Base-by-base conservation (phyloP, 2,797 vertebrate genomes). In the Basileuterus tristriatus region DNA sequence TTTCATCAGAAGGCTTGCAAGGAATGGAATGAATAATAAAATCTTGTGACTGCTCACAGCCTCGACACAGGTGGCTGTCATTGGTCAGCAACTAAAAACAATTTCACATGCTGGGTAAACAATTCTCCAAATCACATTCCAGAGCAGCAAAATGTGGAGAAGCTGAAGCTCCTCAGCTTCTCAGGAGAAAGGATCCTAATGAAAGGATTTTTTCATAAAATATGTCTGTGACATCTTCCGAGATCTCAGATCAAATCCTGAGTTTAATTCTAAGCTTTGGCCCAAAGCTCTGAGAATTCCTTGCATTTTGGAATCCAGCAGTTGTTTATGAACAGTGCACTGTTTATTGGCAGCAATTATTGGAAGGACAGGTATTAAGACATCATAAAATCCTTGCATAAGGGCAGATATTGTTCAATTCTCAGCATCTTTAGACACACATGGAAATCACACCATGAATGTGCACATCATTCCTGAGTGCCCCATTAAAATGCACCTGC, bases 361-460 rank as follows among this genome's bases (percentile, higher is more conserved):
- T 87, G 55, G 49, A 60, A 30, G 24, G 63, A 53, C 3, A 72
- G 43, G 22, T 65, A 5, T 34, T n/a, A 19, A 37, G 30, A 6
- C 27, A 23, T 32, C 36, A 21, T 71, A 26, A 49, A 9, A 27
- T 49, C 5, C 24, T 26, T 9, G 5, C 11, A 1, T 5, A 37
- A 59, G n/a, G n/a, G 44, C 30, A 67, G 46, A 5, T 37, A 37
- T 26, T 92, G 22, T 52, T 14, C 24, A 52, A 0, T 71, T 75
- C 65, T 71, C 32, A 36, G 9, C 30, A 19, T 24, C 47, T 78
- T 77, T 41, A 26, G 34, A 5, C 26, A 23, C 0, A 0, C 6
- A 1, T 30, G 59, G 71, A 69, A 69, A 23, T 23, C 16, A 7
- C 6, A 3, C 19, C 13, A 4, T 34, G 27, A 24, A 12, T 3